Conservation (phyloP, 92 coral and sea anemone species). For the Siderastrea radians region DNA sequence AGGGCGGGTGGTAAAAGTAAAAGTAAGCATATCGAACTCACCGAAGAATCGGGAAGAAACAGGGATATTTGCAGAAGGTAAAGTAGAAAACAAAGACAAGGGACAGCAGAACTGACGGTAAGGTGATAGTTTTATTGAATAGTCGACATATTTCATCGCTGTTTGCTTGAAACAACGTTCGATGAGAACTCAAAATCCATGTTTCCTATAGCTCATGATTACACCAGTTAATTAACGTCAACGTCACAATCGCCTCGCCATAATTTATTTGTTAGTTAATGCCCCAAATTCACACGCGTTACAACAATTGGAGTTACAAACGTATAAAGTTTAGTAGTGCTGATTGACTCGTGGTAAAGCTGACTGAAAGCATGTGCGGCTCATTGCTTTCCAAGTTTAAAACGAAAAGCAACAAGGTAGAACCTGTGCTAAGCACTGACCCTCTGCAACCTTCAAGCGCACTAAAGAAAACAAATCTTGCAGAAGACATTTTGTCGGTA, state of each 20-base stretch:
- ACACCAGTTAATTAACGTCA: neutral
- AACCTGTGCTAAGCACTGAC: neutral
- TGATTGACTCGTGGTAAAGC: neutral
- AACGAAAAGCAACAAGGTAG: neutral
- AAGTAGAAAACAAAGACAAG: too few species aligned
- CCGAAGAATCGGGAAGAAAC: too few species aligned
- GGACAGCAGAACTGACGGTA: too few species aligned
- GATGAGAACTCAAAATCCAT: too few species aligned
- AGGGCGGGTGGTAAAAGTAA: too few species aligned
- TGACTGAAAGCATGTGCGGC: conserved; percentile 10
- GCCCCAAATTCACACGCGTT: neutral
- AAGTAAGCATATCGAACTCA: too few species aligned
- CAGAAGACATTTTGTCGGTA: neutral
- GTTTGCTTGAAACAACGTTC: too few species aligned
- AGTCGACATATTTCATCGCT: too few species aligned
- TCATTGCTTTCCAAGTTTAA: conserved; percentile 36
- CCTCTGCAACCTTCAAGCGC: neutral
- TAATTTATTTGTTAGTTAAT: neutral
- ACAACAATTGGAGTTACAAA: neutral
- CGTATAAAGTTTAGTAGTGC: neutral
- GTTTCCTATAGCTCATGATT: too few species aligned
- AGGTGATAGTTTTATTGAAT: too few species aligned
- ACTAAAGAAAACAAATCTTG: neutral
- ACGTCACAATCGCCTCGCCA: conserved; percentile 2
- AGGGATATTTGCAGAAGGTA: too few species aligned